phyloP scores from a whole-genome alignment of 2,797 vertebrate species.

The Neosilurus mollespiculum region DNA sequence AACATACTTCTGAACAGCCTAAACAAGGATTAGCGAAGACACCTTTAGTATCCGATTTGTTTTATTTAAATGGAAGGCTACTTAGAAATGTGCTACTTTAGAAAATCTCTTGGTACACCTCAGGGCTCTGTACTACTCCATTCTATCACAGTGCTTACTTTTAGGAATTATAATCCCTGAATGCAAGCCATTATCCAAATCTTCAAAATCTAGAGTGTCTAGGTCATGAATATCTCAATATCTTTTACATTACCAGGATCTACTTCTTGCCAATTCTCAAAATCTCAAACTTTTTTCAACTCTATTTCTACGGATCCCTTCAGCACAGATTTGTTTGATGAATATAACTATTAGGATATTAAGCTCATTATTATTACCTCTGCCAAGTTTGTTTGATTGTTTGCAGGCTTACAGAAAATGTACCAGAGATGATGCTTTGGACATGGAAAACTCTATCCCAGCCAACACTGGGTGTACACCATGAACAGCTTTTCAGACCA shows the following conservation, averaged over 20 bases:
- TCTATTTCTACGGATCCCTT: too few species aligned
- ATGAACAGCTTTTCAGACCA: too few species aligned
- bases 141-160: not conserved
- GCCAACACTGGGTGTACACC: too few species aligned
- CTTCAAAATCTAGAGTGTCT: not conserved
- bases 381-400: too few species aligned
- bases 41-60: not conserved
- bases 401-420: too few species aligned
- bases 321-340: too few species aligned
- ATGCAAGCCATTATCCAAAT: not conserved
- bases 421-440: too few species aligned
- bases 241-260: too few species aligned
- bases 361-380: not conserved
- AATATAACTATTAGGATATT: not conserved
- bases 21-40: too few species aligned
- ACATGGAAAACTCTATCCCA: too few species aligned
- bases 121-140: not conserved
- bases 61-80: not conserved
- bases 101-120: conserved; percentile 7
- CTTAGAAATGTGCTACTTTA: not conserved
- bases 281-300: not conserved
- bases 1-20: not conserved
- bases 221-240: too few species aligned
- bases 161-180: not conserved
- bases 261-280: not conserved